A percentile compares a stretch with the other conserved stretches of the same genome.
Conservation (phyloP, 2,888 invertebrate genomes). For the Platycheirus albimanus region DNA sequence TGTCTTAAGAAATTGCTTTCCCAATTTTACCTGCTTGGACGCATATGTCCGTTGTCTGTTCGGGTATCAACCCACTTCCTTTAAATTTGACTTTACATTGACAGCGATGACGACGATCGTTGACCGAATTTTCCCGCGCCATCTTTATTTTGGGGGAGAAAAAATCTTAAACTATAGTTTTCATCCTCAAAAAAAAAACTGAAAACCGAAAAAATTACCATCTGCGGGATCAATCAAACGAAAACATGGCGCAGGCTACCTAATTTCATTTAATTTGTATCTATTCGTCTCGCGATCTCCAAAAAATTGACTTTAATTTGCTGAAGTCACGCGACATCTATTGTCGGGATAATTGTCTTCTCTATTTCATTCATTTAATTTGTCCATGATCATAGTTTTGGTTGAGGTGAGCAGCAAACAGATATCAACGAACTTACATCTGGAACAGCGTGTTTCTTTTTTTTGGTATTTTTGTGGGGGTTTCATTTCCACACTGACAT, state of each 20-base stretch:
- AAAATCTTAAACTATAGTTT: slow-evolving; percentile 61
- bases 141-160: slow-evolving; percentile 34
- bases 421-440: slow-evolving; percentile 17
- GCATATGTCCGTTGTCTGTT: slow-evolving; percentile 71
- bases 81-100: slow-evolving; percentile 16
- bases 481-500: slow-evolving; percentile 9
- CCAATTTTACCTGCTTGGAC: slow-evolving; percentile 65
- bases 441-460: slow-evolving; percentile 8
- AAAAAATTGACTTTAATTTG: slow-evolving; percentile 67
- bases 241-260: slow-evolving; percentile 74
- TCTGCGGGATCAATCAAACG: slow-evolving; percentile 81
- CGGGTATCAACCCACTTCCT: slow-evolving; percentile 63
- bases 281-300: slow-evolving; percentile 65
- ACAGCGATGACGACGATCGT: slow-evolving; percentile 20
- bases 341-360: slow-evolving; percentile 66
- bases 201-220: slow-evolving; percentile 76
- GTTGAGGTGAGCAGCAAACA: slow-evolving; percentile 28
- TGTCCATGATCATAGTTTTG: slow-evolving; percentile 63
- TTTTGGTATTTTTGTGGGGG: background rate
- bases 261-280: slow-evolving; percentile 73
- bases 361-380: slow-evolving; percentile 43
- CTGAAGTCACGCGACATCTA: slow-evolving; percentile 69
- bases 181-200: slow-evolving; percentile 24
- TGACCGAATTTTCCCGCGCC: slow-evolving; percentile 70
- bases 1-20: background rate